Percentiles rank a stretch among this genome's conserved stretches.
These are phyloP conservation scores for Callosobruchus maculatus DNA, from an alignment of 2,888 invertebrate genomes.

Conservation along the genomic window DNA sequence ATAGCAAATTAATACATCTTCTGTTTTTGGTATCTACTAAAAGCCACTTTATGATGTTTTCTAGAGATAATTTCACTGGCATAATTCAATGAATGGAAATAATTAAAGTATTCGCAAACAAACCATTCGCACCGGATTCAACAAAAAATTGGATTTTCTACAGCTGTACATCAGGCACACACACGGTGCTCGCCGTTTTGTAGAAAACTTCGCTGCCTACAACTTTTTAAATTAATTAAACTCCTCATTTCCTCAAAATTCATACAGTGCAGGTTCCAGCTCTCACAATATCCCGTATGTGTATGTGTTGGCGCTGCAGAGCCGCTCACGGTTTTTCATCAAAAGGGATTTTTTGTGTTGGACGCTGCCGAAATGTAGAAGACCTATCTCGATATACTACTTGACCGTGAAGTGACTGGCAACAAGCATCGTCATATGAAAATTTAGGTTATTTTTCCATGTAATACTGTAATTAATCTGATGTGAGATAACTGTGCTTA, in stretches of 20 bases:
- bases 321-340: conserved; percentile 15
- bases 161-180: neutral
- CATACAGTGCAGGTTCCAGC: neutral
- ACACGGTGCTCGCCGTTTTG: neutral
- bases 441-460: too few relatives aligned
- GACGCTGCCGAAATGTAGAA: conserved; percentile 19
- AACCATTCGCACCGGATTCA: neutral
- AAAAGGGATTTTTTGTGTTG: conserved; percentile 18
- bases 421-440: too few relatives aligned
- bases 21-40: too few relatives aligned
- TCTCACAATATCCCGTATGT: neutral
- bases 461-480: too few relatives aligned
- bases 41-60: too few relatives aligned
- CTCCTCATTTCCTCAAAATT: neutral
- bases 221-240: neutral
- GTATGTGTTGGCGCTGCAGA: neutral
- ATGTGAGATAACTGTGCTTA: too few relatives aligned
- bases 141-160: neutral
- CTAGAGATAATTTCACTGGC: too few relatives aligned
- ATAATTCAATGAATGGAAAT: too few relatives aligned
- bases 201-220: neutral
- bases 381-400: conserved; percentile 26
- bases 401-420: conserved; percentile 6
- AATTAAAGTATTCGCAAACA: neutral
- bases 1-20: too few relatives aligned